phyloP scores from a whole-genome alignment of 2,888 invertebrate species.

The Nesidiocoris tenuis region DNA sequence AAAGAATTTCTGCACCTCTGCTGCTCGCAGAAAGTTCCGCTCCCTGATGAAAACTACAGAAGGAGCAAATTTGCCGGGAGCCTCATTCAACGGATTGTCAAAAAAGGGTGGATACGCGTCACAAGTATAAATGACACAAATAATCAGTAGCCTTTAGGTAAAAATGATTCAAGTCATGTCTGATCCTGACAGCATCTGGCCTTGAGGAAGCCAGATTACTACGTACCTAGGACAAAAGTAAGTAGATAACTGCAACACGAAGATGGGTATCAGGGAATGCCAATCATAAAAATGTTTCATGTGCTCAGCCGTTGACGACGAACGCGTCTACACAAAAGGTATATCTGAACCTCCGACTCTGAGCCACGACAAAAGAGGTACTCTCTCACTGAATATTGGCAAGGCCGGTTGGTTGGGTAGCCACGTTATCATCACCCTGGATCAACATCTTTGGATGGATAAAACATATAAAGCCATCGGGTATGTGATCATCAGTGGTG shows the following conservation, averaged over 20 bases:
- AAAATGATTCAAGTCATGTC: too few relatives aligned
- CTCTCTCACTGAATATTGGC: conserved; percentile 11
- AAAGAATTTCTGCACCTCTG: conserved; percentile 30
- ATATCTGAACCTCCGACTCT: conserved; percentile 18
- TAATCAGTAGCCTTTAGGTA: too few relatives aligned
- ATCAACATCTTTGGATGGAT: conserved; percentile 38
- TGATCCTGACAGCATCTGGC: too few relatives aligned
- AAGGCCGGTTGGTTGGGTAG: conserved; percentile 18
- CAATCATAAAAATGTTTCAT: too few relatives aligned
- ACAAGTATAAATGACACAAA: conserved; percentile 15
- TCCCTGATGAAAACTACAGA: conserved; percentile 11
- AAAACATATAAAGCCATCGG: conserved; percentile 21
- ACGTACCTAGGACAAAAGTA: too few relatives aligned
- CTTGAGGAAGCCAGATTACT: too few relatives aligned
- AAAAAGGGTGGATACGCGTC: conserved; percentile 23
- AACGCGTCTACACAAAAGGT: conserved; percentile 18
- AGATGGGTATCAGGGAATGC: too few relatives aligned
- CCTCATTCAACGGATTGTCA: conserved; percentile 17
- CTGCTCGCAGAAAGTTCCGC: conserved; percentile 24
- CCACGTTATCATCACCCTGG: conserved; percentile 27
- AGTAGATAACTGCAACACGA: too few relatives aligned
- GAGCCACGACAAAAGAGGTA: conserved; percentile 20
- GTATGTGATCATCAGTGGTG: conserved; percentile 6
- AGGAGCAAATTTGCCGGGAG: conserved; percentile 27
- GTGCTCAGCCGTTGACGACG: conserved; percentile 5